Evolutionary conservation across 2,797 vertebrate genomes (phyloP), one percentile per base, ranked within the genome.

Genomic region (Pseudomugil gertrudae): DNA sequence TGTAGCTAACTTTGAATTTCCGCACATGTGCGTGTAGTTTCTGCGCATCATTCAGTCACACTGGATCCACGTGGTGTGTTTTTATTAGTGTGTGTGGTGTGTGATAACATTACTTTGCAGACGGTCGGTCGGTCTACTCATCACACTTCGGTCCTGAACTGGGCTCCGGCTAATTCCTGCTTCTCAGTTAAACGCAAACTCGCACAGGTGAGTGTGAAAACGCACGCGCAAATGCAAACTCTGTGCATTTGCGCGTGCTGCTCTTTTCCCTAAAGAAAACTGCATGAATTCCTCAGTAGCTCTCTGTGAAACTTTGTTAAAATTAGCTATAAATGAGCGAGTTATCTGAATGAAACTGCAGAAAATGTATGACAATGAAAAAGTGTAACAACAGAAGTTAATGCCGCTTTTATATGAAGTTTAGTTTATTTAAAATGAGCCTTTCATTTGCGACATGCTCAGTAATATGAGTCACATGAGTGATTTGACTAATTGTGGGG

Each of bases 381-480:
- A 19, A 17, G 1, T 2, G 38, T 32, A 2, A 40, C 36, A 40
- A 40, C 38, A n/a, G 40, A 6, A 6, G 7, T 3, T 17, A 36
- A n/a, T 45, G 40, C 19, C 8, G n/a, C 19, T 21, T 3, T 21
- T 3, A 1, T n/a, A 2, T 45, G 6, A 8, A n/a, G 40, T 45
- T 45, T 45, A 9, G 40, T 45, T n/a, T n/a, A 7, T 45, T 45
- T 6, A 9, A 32, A 45, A 9, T 45, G 40, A 0, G 9, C 2
- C 0, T 45, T 45, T 21, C 7, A 48, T 24, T 23, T 48, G 1
- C 23, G 21, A 9, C 45, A 47, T 57, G 23, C 35, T 56, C 38
- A 35, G 53, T 57, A 80, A 83, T 61, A 81, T 53, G 85, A 84
- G 59, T 87, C 85, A 84, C 85, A 81, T 85, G 87, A 85, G 52